Evolutionary conservation across 2,888 invertebrate species (phyloP).

Genomic region (Macaria liturata): DNA sequence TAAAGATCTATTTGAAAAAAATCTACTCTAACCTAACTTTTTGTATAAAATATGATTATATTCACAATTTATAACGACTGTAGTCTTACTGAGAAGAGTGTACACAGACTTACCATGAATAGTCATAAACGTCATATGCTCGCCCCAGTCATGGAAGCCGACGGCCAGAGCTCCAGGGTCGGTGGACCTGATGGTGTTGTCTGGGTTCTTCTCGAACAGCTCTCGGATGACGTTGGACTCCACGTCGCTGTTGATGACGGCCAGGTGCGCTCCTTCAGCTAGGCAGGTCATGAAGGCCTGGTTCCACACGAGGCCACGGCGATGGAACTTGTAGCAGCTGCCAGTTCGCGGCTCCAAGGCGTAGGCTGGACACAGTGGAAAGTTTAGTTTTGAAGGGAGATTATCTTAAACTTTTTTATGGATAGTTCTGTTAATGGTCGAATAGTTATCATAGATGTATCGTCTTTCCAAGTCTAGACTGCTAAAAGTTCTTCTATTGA

Average conservation of each 20-base stretch:
- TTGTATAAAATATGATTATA: too few species aligned
- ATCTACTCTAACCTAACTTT: too few species aligned
- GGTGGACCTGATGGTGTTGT: not conserved
- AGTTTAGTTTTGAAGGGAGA: too few species aligned
- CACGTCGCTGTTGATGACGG: constrained; percentile 1
- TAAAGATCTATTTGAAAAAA: too few species aligned
- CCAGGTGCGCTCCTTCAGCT: not conserved
- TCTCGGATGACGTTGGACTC: not conserved
- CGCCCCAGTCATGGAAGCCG: constrained; percentile 46
- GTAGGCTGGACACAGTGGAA: not conserved
- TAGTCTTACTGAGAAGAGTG: too few species aligned
- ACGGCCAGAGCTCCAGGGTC: constrained; percentile 31
- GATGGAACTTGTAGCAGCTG: constrained; percentile 7
- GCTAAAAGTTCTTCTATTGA: too few species aligned
- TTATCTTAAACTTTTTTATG: too few species aligned
- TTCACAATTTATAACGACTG: too few species aligned
- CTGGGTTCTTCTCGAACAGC: not conserved
- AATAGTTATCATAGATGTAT: too few species aligned
- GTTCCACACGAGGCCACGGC: not conserved
- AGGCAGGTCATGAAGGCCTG: constrained; percentile 1
- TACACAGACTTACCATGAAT: constrained; percentile 42
- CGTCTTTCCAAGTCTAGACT: too few species aligned
- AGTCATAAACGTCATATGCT: constrained; percentile 45
- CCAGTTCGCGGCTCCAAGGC: not conserved
- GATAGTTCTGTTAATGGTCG: too few species aligned